A percentile compares a stretch with the other conserved stretches of the same genome.
phyloP scores from a whole-genome alignment of 2,888 invertebrate genomes.

The Drosophila kanekoi region DNA sequence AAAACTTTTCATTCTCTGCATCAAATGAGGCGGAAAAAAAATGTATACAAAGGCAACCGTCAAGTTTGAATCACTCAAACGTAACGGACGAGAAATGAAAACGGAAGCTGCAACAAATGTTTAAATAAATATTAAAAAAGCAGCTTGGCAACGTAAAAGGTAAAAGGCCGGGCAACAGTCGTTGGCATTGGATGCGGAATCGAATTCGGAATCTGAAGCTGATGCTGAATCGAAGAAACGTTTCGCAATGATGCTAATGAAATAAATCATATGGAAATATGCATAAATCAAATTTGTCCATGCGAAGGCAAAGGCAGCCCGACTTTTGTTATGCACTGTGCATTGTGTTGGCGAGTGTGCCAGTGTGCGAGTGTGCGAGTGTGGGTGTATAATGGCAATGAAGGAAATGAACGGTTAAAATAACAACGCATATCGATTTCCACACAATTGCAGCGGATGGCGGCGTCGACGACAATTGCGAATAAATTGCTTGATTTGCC shows the following conservation, averaged over 20 bases:
- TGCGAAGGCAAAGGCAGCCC: constrained; percentile 34
- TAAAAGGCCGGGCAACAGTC: constrained; percentile 8
- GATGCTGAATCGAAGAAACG: constrained; percentile 23
- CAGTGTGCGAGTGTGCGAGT: constrained; percentile 1
- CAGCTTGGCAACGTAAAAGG: constrained; percentile 54
- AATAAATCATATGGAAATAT: constrained; percentile 80
- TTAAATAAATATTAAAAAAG: constrained; percentile 79
- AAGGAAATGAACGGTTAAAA: constrained; percentile 80
- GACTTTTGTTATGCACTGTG: constrained; percentile 31
- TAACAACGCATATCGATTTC: constrained; percentile 81
- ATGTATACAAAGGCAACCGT: constrained; percentile 80
- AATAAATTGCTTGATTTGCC: constrained; percentile 80
- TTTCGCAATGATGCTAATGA: constrained; percentile 72
- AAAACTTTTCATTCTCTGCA: constrained; percentile 77
- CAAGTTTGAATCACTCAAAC: constrained; percentile 80
- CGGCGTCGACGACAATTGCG: constrained; percentile 75
- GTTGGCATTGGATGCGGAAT: constrained; percentile 13
- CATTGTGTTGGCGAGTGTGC: constrained; percentile 30
- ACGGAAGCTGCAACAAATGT: constrained; percentile 79
- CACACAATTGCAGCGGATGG: constrained; percentile 69
- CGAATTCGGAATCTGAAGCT: constrained; percentile 1
- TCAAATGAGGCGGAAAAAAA: constrained; percentile 78
- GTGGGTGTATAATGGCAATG: constrained; percentile 53
- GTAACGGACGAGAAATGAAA: constrained; percentile 80
- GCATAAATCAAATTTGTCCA: constrained; percentile 76